Base-by-base conservation (phyloP, 2,113 vertebrate genomes). In the Eira barbara region DNA sequence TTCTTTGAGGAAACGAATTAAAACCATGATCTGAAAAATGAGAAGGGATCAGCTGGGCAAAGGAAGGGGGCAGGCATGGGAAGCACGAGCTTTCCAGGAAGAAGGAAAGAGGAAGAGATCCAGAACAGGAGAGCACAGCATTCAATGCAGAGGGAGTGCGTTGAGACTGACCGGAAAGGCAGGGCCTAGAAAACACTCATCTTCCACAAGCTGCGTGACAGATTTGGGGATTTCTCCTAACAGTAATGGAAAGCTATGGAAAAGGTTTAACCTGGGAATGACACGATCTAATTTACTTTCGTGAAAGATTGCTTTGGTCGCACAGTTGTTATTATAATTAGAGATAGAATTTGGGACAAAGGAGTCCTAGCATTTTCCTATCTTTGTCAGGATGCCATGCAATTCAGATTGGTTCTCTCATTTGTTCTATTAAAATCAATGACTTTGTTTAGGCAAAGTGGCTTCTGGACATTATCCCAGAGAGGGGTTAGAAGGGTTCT, bases 381-480 rank as follows among this genome's bases (percentile, higher is more conserved):
- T 97, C 89, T 96, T 97, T 96, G 98, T 97, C 97, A 98, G 92
- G n/a, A 67, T 89, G 82, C 95, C 94, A 95, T n/a, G 29, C 21
- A 96, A 73, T 97, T 92, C 87, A 93, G 89, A 98, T 97, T 63
- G 95, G 55, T 86, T 92, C 42, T 97, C 82, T 98, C 89, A 69
- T 98, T 98, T 96, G 82, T 96, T 96, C 91, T 97, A 96, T 97
- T 97, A 97, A 96, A 98, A 98, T 97, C 96, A 95, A 95, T 97
- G 97, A 96, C 95, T 98, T 98, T 96, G 90, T 96, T 98, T 96
- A 97, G 97, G 96, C 97, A 92, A 97, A 98, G 97, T 97, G 97
- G 94, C 83, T 98, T 87, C 95, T 98, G 98, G 98, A 94, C 80
- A 92, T 95, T 88, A 76, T 98, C 98, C 97, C 95, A 88, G 95